Base-by-base conservation (phyloP, 2,113 vertebrate species). In the Neomonachus schauinslandi region DNA sequence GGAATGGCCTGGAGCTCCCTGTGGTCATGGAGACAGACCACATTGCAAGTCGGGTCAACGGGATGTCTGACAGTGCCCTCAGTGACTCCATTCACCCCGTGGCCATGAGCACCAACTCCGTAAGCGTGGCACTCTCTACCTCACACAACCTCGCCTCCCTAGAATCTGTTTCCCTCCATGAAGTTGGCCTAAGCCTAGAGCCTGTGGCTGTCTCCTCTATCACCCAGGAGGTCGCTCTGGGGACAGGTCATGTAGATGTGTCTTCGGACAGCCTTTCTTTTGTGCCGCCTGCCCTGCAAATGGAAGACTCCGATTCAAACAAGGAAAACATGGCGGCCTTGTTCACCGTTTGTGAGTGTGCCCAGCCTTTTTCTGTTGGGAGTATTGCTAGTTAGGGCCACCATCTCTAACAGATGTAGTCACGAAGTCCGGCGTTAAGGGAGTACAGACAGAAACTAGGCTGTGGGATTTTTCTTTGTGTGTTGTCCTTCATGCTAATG, bases 11-110 rank as follows among this genome's bases (percentile, higher is more conserved):
- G 74, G 99, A 99, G 97, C 99, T 99, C 57, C 99, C 99, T 1
- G 99, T 99, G 2, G 99, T 99, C 96, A 99, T 99, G 99, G 99
- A 99, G 71, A 98, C 99, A 0, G 99, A 99, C 87, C 99, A 99
- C 87, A 99, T 99, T 26, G 98, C 99, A 0, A 99, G 98, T 16
- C 98, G 99, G 31, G 98, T 99, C 96, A 96, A 51, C 31, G 98
- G 99, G 76, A 99, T 99, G 7, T 98, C 99, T 0, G 99, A 99
- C 65, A 99, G 98, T 55, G 98, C 99, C 55, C 99, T 99, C 88
- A 98, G 98, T 85, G 99, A 99, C 97, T 99, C 99, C 96, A 99
- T 99, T 94, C 99, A 99, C 97, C 97, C 99, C 0, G 99, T 99
- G 93, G 99, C 99, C 97, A 98, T 99, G 99, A 99, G 98, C 98